Evolutionary conservation across 2,888 invertebrate genomes (phyloP).

Genomic region (Hirtodrosophila cameraria): DNA sequence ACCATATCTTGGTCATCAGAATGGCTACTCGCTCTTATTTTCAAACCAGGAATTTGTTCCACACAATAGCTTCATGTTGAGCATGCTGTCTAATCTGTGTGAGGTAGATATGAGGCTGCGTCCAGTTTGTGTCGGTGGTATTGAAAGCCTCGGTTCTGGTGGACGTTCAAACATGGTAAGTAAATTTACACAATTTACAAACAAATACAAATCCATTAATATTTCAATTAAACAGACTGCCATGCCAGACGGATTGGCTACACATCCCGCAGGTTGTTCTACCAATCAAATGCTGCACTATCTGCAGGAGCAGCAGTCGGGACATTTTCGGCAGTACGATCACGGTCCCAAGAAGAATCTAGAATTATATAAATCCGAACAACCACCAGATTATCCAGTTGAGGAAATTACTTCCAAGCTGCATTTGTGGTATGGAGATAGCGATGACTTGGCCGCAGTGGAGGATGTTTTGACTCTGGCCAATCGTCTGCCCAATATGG

Average conservation of each 20-base stretch:
- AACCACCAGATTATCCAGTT: constrained; percentile 72
- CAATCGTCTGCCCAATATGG: constrained; percentile 56
- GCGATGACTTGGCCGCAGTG: constrained; percentile 70
- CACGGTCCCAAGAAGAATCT: constrained; percentile 62
- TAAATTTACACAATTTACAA: background rate
- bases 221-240: constrained; percentile 47
- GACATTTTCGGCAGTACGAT: constrained; percentile 71
- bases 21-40: constrained; percentile 50
- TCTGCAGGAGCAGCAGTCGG: constrained; percentile 71
- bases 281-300: constrained; percentile 79
- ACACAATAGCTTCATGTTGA: constrained; percentile 84
- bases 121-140: constrained; percentile 85
- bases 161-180: constrained; percentile 53
- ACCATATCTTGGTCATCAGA: constrained; percentile 68
- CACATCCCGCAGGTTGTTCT: constrained; percentile 77
- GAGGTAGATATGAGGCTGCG: constrained; percentile 35
- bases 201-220: no score
- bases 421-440: constrained; percentile 76
- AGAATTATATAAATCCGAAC: constrained; percentile 49
- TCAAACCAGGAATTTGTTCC: constrained; percentile 87
- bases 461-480: constrained; percentile 65
- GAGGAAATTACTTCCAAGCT: constrained; percentile 58
- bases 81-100: constrained; percentile 85
- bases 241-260: constrained; percentile 45
- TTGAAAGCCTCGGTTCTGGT: constrained; percentile 85